Conservation (phyloP, 2,113 vertebrate genomes). For the human (Homo sapiens) region DNA sequence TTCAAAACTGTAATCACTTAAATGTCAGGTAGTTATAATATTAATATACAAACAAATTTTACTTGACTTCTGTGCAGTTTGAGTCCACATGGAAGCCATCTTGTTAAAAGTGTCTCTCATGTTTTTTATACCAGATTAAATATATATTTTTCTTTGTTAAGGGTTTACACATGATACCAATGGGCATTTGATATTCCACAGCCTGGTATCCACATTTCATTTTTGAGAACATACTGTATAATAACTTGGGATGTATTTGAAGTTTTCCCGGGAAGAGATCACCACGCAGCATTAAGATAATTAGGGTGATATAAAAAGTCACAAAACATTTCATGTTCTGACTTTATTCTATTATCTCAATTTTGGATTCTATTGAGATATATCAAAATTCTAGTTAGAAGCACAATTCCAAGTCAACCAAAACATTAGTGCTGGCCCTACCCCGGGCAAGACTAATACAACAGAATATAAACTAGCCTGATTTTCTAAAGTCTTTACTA, state of each 20-base stretch:
- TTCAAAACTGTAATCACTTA: not conserved
- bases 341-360: not conserved
- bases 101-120: not conserved
- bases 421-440: not conserved
- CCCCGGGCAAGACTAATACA: not conserved
- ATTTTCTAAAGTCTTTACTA: not conserved
- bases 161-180: not conserved
- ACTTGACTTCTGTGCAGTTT: not conserved
- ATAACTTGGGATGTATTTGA: not conserved
- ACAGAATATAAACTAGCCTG: not conserved
- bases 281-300: not conserved
- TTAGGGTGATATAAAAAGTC: not conserved
- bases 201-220: not conserved
- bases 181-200: not conserved
- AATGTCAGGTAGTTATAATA: not conserved
- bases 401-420: not conserved
- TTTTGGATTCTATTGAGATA: not conserved
- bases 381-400: not conserved
- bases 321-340: not conserved
- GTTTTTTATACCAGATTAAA: not conserved
- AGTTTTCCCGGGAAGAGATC: not conserved
- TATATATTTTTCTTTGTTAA: not conserved
- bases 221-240: not conserved
- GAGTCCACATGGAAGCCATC: not conserved
- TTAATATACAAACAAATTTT: not conserved